phyloP scores from a whole-genome alignment of 2,113 vertebrate genomes.

The Pongo abelii region DNA sequence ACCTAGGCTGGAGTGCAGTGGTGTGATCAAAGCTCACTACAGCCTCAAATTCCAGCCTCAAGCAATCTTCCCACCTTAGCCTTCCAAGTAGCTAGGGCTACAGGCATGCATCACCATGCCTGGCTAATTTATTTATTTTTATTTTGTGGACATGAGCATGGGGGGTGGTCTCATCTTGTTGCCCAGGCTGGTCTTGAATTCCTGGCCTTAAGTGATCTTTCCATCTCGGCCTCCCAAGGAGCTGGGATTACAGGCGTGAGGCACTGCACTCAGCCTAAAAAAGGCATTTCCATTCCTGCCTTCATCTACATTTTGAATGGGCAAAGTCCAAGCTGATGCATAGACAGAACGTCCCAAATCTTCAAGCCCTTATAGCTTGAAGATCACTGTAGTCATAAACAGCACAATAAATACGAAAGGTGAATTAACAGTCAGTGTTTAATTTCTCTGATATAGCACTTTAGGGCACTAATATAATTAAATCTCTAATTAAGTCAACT shows the following conservation, averaged over 20 bases:
- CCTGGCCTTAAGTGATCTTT: background rate
- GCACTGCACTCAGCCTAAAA: background rate
- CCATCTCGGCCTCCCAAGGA: background rate
- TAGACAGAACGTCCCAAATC: background rate
- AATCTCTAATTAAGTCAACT: conserved; percentile 62
- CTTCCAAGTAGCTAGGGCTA: background rate
- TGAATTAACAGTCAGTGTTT: conserved; percentile 19
- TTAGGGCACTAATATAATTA: conserved; percentile 64
- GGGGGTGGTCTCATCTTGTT: background rate
- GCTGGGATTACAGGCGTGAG: background rate
- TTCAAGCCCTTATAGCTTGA: background rate
- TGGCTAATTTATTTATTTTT: too few relatives aligned
- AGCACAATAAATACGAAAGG: background rate
- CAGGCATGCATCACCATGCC: background rate
- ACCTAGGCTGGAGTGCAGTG: background rate
- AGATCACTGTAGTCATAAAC: background rate
- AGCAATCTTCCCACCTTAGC: background rate
- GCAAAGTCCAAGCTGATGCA: background rate
- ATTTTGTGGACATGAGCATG: background rate
- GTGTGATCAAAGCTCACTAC: background rate
- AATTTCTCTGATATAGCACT: conserved; percentile 52
- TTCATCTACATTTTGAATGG: background rate
- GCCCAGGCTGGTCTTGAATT: background rate
- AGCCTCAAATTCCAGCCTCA: background rate
- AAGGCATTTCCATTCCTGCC: background rate